Base-by-base conservation (phyloP, 2,888 invertebrate species). In the Drosophila hawaiiensis region DNA sequence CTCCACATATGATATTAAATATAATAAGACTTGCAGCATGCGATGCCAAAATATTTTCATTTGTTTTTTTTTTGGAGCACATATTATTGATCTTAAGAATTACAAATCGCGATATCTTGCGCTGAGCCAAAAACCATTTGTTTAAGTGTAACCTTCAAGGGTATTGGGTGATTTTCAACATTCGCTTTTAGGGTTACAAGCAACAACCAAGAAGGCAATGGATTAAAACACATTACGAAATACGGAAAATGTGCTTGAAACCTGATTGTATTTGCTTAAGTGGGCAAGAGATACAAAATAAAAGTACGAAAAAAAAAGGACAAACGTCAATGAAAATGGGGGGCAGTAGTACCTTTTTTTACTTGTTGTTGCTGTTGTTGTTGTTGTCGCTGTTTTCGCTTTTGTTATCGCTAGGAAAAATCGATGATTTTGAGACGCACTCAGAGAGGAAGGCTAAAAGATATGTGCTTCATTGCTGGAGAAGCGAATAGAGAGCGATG, bases 391-490 rank as follows among this genome's bases (percentile, higher is more conserved):
- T 78, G 69, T 50, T 78, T 58, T 60, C 53, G 68, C 58, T 71
- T 68, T 77, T 82, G 71, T 72, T 80, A 58, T 71, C 71, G 61
- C 65, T 66, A 52, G 77, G 79, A 84, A 85, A 85, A 85, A 85
- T 85, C 85, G 85, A 85, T 85, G 90, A 68, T 68, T 87, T 54
- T 43, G 80, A 87, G 84, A 78, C 84, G 70, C 70, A 76, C 77
- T 68, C 71, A 68, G 66, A 68, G 79, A 60, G 65, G 50, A 61
- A 49, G 67, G 62, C 72, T 49, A 49, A 62, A 60, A 74, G 61
- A 53, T 54, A 54, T 70, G 50, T 43, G 59, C 47, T 58, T 43
- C 39, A 41, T 47, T 31, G 68, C 29, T 58, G 56, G 37, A 39
- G 66, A 56, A 54, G 37, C 31, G 19, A 68, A 63, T 52, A 73